These are phyloP conservation scores for Harpagoxenus sublaevis DNA, from an alignment of 2,888 invertebrate genomes.

Conservation along the genomic window DNA sequence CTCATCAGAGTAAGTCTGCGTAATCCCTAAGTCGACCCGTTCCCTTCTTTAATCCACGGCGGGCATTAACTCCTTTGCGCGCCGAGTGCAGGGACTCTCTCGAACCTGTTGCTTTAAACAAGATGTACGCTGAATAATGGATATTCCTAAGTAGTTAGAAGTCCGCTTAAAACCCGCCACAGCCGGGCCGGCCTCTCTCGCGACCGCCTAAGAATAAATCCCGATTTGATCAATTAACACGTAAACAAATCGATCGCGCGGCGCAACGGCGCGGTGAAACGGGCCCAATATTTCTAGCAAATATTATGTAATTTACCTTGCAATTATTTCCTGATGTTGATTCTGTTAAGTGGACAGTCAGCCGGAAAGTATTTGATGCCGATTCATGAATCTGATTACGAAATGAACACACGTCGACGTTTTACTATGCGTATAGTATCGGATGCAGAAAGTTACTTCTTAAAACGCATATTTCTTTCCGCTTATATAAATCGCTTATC, in stretches of 20 bases:
- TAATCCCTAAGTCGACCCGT: constrained; percentile 75
- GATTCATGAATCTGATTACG: neutral
- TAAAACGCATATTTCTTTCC: constrained; percentile 21
- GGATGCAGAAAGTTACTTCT: neutral
- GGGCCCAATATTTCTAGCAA: constrained; percentile 13
- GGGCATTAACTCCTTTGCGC: constrained; percentile 80
- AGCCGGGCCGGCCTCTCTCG: constrained; percentile 56
- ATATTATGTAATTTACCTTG: constrained; percentile 14
- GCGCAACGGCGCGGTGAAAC: constrained; percentile 12
- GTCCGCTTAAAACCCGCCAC: constrained; percentile 74
- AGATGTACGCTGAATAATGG: constrained; percentile 83
- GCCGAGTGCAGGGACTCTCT: constrained; percentile 65
- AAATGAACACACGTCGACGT: neutral
- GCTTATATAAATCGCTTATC: neutral
- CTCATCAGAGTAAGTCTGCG: constrained; percentile 73
- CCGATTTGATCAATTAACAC: constrained; percentile 69
- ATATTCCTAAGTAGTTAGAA: constrained; percentile 79
- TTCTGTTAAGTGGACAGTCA: neutral
- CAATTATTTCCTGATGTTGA: neutral
- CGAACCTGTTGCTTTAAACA: constrained; percentile 84
- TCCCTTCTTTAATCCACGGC: constrained; percentile 82
- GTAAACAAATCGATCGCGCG: constrained; percentile 68
- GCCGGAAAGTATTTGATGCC: neutral
- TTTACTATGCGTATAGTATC: neutral
- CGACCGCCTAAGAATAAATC: constrained; percentile 71